These are phyloP conservation scores for Matsumurasca onukii DNA, from an alignment of 1,140 invertebrate genomes.

Conservation along the genomic window DNA sequence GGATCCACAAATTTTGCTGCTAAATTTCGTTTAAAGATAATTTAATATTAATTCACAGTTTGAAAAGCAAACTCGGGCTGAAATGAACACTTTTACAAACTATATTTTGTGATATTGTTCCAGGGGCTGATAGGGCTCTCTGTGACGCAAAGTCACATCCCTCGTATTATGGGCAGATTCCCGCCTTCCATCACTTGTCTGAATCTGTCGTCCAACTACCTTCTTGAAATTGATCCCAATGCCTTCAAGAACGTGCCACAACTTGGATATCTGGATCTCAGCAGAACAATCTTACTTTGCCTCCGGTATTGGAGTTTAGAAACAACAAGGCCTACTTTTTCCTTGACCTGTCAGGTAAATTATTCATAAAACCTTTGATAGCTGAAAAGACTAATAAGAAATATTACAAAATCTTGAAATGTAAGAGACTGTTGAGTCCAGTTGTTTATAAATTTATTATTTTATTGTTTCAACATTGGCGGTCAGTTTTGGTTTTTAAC, in stretches of 20 bases:
- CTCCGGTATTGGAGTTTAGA: slow-evolving; percentile 21
- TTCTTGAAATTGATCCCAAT: slow-evolving; percentile 25
- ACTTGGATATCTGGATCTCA: slow-evolving; percentile 33
- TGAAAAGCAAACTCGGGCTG: too few species aligned
- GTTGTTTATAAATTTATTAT: too few species aligned
- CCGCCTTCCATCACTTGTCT: slow-evolving; percentile 30
- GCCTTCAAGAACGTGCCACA: slow-evolving; percentile 18
- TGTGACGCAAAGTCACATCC: slow-evolving; percentile 29
- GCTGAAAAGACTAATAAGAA: too few species aligned
- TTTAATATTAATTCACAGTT: too few species aligned
- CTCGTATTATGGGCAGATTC: slow-evolving; percentile 30
- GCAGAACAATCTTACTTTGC: slow-evolving; percentile 33
- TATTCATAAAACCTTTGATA: too few species aligned
- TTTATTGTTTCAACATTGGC: too few species aligned
- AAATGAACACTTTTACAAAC: too few species aligned
- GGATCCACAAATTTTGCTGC: too few species aligned
- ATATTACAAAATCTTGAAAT: too few species aligned
- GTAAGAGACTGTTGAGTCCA: too few species aligned
- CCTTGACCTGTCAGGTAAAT: slow-evolving; percentile 35
- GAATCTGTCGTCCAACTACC: slow-evolving; percentile 32
- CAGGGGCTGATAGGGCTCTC: slow-evolving; percentile 25
- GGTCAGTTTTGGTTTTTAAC: too few species aligned
- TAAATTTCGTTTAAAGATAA: too few species aligned
- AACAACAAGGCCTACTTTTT: slow-evolving; percentile 26
- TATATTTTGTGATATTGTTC: neutral